Evolutionary conservation across 1,140 invertebrate genomes (phyloP).

Genomic region (Conus ventricosus): DNA sequence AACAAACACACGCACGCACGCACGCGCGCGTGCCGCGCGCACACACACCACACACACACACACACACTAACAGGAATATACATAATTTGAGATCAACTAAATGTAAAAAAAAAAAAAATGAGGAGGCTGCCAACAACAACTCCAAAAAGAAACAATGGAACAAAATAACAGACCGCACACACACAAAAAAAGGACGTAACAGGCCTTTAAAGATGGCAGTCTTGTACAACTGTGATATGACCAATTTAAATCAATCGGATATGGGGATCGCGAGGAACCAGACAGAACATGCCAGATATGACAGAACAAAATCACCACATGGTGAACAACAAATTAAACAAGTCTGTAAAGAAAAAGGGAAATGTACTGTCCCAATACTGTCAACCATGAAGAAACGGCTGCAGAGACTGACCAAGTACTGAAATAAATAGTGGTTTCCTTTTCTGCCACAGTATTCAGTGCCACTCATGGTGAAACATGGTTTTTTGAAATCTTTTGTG

Average conservation of each 20-base stretch:
- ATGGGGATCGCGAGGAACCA: neutral
- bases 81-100: neutral
- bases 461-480: no score
- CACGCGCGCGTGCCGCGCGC: no score
- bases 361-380: no score
- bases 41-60: no score
- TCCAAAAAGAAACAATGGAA: neutral
- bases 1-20: no score
- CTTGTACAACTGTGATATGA: neutral
- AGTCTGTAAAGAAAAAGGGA: neutral
- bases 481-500: no score
- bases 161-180: no score
- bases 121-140: neutral
- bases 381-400: no score
- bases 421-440: no score
- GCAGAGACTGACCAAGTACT: no score
- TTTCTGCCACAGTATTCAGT: no score
- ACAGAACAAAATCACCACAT: neutral
- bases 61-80: neutral
- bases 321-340: neutral
- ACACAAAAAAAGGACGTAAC: neutral
- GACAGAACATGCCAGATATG: neutral
- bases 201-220: neutral
- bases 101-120: neutral
- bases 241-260: neutral